These are phyloP conservation scores for Scaptomyza montana DNA, from an alignment of 1,140 invertebrate genomes.

Conservation along the genomic window DNA sequence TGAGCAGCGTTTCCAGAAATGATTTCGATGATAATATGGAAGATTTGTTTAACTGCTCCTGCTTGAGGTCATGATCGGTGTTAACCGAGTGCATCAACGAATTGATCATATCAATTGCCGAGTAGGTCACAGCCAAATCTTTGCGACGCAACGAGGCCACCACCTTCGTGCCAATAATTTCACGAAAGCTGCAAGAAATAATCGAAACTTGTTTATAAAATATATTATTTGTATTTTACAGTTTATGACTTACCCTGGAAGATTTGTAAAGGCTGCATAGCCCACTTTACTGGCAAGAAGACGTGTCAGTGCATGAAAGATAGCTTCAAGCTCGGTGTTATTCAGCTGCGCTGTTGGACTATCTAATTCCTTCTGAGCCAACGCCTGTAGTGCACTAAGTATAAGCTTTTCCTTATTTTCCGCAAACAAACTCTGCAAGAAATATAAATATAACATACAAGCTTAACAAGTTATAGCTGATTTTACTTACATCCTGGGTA, in stretches of 20 bases:
- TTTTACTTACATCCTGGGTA: constrained; percentile 94
- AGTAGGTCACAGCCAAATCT: constrained; percentile 95
- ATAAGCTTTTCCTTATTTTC: constrained; percentile 99
- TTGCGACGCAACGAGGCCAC: constrained; percentile 95
- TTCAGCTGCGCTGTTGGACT: constrained; percentile 85
- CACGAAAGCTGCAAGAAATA: constrained; percentile 90
- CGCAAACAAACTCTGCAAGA: constrained; percentile 93
- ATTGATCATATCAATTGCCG: constrained; percentile 98
- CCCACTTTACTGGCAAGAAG: constrained; percentile 98
- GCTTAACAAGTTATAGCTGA: not conserved
- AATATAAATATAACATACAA: constrained; percentile 51
- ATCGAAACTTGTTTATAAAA: not conserved
- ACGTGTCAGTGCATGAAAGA: constrained; percentile 96
- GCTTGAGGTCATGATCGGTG: constrained; percentile 95
- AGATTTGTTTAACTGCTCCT: constrained; percentile 99
- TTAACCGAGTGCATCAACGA: constrained; percentile 99
- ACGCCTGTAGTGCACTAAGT: constrained; percentile 89
- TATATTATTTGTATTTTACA: not conserved
- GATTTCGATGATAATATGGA: constrained; percentile 95
- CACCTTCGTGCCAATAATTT: constrained; percentile 96
- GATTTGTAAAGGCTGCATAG: constrained; percentile 96
- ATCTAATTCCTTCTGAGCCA: constrained; percentile 89
- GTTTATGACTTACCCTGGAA: constrained; percentile 88
- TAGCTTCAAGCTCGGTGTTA: constrained; percentile 92
- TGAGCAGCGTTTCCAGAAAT: constrained; percentile 96